phyloP scores from a whole-genome alignment of 2,888 invertebrate genomes.

The Corythucha ciliata region DNA sequence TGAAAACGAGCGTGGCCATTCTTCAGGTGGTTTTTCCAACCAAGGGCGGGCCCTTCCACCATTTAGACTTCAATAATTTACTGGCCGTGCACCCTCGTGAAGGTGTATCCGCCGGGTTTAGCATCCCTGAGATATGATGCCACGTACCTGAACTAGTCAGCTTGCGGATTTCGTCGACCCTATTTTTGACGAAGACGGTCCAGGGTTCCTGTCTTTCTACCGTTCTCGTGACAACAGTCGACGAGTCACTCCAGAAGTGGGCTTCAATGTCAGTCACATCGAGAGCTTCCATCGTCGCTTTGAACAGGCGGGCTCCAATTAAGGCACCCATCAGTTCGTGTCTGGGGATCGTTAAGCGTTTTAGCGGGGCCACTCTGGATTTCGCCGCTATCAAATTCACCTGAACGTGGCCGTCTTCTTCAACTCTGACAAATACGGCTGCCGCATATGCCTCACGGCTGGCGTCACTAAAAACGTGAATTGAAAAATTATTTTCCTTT shows the following conservation, averaged over 20 bases:
- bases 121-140: conserved; percentile 30
- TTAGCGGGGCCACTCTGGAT: conserved; percentile 30
- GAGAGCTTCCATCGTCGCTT: background rate
- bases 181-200: conserved; percentile 35
- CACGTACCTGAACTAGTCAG: conserved; percentile 31
- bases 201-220: conserved; percentile 27
- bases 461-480: conserved; percentile 21
- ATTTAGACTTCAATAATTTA: conserved; percentile 18
- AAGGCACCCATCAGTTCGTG: conserved; percentile 32
- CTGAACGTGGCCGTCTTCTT: conserved; percentile 7
- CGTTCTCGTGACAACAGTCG: conserved; percentile 31
- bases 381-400: conserved; percentile 26
- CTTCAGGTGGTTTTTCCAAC: conserved; percentile 12
- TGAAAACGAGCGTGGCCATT: conserved; percentile 27
- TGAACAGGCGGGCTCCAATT: conserved; percentile 24
- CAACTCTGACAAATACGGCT: conserved; percentile 19
- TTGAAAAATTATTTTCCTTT: background rate
- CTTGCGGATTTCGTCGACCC: conserved; percentile 35
- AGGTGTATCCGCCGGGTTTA: conserved; percentile 34
- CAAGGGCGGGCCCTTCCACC: conserved; percentile 34
- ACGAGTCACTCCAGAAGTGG: conserved; percentile 6
- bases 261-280: conserved; percentile 7
- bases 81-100: conserved; percentile 26
- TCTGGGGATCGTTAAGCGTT: conserved; percentile 28
- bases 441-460: conserved; percentile 18